Conservation (phyloP, 2,888 invertebrate species). For the Trissoscelio sp. region DNA sequence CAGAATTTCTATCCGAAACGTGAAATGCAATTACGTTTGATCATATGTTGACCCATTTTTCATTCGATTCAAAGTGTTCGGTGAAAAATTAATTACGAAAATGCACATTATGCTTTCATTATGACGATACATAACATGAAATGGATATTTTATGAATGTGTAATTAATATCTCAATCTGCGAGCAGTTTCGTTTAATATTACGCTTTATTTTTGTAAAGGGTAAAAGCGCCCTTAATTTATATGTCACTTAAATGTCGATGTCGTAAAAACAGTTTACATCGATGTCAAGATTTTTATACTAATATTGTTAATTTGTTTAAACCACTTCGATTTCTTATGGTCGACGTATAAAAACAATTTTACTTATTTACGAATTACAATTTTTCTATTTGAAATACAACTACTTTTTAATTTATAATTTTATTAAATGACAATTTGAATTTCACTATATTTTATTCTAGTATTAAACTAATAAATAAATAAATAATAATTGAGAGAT, state of each 20-base stretch:
- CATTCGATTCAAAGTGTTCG: constrained; percentile 3
- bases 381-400: too few species aligned
- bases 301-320: constrained; percentile 1
- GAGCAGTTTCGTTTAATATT: neutral
- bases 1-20: neutral
- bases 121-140: constrained; percentile 3
- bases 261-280: constrained; percentile 14
- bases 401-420: too few species aligned
- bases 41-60: constrained; percentile 22
- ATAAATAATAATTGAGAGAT: too few species aligned
- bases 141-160: constrained; percentile 25
- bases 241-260: constrained; percentile 44
- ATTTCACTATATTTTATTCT: too few species aligned
- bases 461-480: too few species aligned
- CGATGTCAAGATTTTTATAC: constrained; percentile 10
- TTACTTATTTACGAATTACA: too few species aligned
- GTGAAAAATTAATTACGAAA: constrained; percentile 17
- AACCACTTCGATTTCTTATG: neutral
- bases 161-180: constrained; percentile 1
- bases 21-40: constrained; percentile 1
- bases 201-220: constrained; percentile 35
- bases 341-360: too few species aligned
- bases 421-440: too few species aligned
- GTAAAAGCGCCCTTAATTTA: constrained; percentile 15
- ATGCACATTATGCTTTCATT: constrained; percentile 10